phyloP scores from a whole-genome alignment of 92 coral and sea anemone species.

The Anthopleura xanthogrammica region DNA sequence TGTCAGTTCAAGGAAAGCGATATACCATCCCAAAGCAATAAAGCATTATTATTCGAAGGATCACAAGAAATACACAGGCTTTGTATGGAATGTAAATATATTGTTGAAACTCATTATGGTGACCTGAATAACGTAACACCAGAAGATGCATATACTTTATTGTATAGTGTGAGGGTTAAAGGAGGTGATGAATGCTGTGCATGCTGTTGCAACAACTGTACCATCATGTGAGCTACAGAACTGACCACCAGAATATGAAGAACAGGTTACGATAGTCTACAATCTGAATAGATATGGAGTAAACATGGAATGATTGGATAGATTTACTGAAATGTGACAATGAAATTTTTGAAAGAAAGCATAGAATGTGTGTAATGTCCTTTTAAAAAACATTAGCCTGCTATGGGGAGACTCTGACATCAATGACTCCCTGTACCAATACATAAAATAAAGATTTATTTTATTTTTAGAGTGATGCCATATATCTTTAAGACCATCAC shows the following conservation, averaged over 20 bases:
- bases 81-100: constrained; percentile 88
- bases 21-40: constrained; percentile 29
- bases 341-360: no score
- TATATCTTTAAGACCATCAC: no score
- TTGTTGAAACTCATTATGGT: constrained; percentile 84
- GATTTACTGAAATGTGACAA: no score
- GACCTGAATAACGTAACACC: constrained; percentile 60
- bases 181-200: constrained; percentile 37
- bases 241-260: not conserved
- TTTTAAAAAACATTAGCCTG: no score
- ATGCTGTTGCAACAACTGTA: constrained; percentile 32
- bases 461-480: no score
- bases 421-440: no score
- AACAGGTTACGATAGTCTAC: no score
- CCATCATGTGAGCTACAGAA: not conserved
- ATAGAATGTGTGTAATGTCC: no score
- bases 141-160: constrained; percentile 74
- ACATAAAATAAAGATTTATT: no score
- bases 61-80: constrained; percentile 70
- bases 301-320: no score
- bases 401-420: no score
- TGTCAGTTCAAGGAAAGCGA: constrained; percentile 67
- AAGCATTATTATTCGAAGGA: constrained; percentile 47
- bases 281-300: no score
- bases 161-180: constrained; percentile 67